phyloP scores from a whole-genome alignment of 2,797 vertebrate species.

The Cottoperca gobio region DNA sequence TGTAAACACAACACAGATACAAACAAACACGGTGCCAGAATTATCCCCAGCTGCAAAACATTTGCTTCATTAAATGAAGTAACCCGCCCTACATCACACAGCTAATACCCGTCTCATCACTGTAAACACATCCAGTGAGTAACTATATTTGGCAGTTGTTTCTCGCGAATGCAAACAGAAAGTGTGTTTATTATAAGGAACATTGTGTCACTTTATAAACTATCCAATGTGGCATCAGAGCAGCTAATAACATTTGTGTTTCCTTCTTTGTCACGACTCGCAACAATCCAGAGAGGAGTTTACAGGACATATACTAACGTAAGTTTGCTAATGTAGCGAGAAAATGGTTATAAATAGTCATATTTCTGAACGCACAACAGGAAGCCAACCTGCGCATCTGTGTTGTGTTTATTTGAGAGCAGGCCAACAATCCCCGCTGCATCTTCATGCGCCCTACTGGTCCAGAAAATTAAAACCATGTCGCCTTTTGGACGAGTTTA shows the following conservation, averaged over 20 bases:
- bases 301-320: background rate
- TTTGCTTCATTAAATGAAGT: slow-evolving; percentile 4
- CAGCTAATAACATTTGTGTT: slow-evolving; percentile 12
- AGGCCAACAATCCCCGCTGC: slow-evolving; percentile 3
- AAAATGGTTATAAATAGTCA: no score
- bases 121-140: background rate
- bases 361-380: background rate
- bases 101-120: background rate
- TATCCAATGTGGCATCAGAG: background rate
- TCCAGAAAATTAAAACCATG: slow-evolving; percentile 17
- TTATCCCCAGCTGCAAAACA: background rate
- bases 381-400: background rate
- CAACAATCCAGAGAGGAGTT: background rate
- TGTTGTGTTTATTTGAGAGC: background rate
- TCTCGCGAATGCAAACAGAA: background rate
- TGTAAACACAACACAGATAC: slow-evolving; percentile 4
- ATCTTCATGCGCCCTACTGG: background rate
- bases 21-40: background rate
- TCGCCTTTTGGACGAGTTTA: slow-evolving; percentile 4
- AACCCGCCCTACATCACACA: background rate
- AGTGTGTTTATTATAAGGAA: background rate
- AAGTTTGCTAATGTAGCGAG: background rate
- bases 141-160: background rate
- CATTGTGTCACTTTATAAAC: background rate
- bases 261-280: slow-evolving; percentile 50